Evolutionary conservation across 2,888 invertebrate genomes (phyloP).

Genomic region (Ornithoptera alexandrae): DNA sequence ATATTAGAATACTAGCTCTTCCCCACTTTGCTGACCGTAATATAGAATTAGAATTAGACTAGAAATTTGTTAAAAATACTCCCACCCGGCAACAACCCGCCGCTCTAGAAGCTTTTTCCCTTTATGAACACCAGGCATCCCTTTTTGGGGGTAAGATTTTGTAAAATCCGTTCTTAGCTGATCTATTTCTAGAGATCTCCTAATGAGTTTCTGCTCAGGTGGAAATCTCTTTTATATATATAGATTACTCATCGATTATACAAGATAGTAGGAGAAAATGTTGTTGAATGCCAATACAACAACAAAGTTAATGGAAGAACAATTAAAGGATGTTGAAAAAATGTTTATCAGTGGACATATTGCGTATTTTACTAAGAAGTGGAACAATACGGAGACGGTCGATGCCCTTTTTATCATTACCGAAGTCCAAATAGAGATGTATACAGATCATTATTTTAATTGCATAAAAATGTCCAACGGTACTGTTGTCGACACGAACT

Average conservation of each 20-base stretch:
- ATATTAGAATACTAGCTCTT: too few relatives aligned
- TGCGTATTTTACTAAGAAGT: conserved; percentile 4
- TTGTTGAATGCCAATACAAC: neutral
- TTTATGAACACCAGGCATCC: too few relatives aligned
- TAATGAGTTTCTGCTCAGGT: too few relatives aligned
- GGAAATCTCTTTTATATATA: too few relatives aligned
- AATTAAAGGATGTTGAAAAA: neutral
- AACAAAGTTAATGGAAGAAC: neutral
- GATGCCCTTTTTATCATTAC: conserved; percentile 6
- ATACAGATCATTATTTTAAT: conserved; percentile 21
- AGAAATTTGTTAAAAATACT: too few relatives aligned
- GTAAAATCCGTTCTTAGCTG: too few relatives aligned
- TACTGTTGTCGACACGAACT: conserved; percentile 2
- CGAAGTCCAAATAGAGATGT: conserved; percentile 13
- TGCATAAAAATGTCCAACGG: conserved; percentile 4
- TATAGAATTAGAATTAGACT: too few relatives aligned
- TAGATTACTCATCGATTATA: neutral
- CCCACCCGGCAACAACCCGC: too few relatives aligned
- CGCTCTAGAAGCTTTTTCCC: too few relatives aligned
- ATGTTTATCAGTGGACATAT: neutral
- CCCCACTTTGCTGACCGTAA: too few relatives aligned
- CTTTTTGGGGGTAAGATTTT: too few relatives aligned
- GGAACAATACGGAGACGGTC: neutral
- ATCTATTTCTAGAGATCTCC: too few relatives aligned
- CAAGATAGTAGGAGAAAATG: neutral